Conservation (phyloP, 2,113 vertebrate genomes). For the Engystomops pustulosus region DNA sequence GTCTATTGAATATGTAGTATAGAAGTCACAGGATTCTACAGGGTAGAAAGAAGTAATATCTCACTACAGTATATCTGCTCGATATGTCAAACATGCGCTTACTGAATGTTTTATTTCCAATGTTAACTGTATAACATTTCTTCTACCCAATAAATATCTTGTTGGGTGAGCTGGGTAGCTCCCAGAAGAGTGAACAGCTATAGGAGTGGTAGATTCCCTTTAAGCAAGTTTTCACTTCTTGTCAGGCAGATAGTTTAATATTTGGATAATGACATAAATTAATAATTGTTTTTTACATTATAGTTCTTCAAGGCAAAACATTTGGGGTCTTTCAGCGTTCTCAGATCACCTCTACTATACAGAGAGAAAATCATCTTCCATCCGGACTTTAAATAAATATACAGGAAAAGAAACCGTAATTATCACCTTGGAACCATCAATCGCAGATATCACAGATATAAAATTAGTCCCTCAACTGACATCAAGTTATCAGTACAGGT, state of each 20-base stretch:
- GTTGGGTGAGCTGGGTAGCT: too few relatives aligned
- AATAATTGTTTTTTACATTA: conserved; percentile 32
- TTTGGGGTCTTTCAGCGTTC: conserved; percentile 78
- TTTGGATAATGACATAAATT: not conserved
- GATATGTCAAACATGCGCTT: too few relatives aligned
- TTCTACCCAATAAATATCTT: too few relatives aligned
- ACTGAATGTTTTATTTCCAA: too few relatives aligned
- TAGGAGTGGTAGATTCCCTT: too few relatives aligned
- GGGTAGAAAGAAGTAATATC: too few relatives aligned
- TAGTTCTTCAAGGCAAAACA: conserved; percentile 66
- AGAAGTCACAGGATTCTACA: too few relatives aligned
- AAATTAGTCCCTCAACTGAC: conserved; percentile 80
- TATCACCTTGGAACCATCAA: conserved; percentile 72
- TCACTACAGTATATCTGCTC: too few relatives aligned
- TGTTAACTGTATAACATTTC: too few relatives aligned
- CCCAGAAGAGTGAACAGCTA: too few relatives aligned
- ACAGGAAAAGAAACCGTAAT: conserved; percentile 77
- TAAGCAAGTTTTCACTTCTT: not conserved
- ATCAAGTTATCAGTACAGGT: conserved; percentile 25
- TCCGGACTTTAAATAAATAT: conserved; percentile 82
- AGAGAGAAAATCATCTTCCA: conserved; percentile 71
- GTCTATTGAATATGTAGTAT: too few relatives aligned
- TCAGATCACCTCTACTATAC: conserved; percentile 82
- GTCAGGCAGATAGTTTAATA: not conserved
- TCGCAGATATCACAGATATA: conserved; percentile 72